Conservation (phyloP, 1,140 invertebrate species). For the Lutraria rhynchaena region DNA sequence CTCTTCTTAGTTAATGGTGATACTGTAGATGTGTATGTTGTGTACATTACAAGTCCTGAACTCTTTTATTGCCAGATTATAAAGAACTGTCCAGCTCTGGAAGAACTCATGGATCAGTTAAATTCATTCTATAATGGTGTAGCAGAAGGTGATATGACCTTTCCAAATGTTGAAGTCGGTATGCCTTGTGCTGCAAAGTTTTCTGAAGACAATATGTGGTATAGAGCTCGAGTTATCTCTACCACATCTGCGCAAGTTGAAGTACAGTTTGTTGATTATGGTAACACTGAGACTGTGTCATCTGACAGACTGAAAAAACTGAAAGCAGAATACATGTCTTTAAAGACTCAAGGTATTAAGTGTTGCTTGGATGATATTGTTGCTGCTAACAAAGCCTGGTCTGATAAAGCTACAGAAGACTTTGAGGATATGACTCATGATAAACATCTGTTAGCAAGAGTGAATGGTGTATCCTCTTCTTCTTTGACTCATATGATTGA, state of each 20-base stretch:
- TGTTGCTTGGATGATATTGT: slow-evolving; percentile 66
- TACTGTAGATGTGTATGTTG: slow-evolving; percentile 65
- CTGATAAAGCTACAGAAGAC: slow-evolving; percentile 61
- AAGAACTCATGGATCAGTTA: slow-evolving; percentile 81
- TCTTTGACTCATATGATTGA: slow-evolving; percentile 54
- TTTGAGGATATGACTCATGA: slow-evolving; percentile 72
- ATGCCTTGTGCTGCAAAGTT: slow-evolving; percentile 86
- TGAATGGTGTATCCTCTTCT: slow-evolving; percentile 45
- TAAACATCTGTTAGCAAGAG: slow-evolving; percentile 60
- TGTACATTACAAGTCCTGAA: slow-evolving; percentile 63
- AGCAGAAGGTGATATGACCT: slow-evolving; percentile 35
- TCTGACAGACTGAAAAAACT: slow-evolving; percentile 63
- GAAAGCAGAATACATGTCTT: slow-evolving; percentile 81
- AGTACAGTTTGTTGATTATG: slow-evolving; percentile 87
- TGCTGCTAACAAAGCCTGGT: slow-evolving; percentile 59
- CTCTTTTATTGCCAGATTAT: slow-evolving; percentile 83
- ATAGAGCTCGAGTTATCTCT: slow-evolving; percentile 89
- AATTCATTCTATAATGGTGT: slow-evolving; percentile 64
- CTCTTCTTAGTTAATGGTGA: slow-evolving; percentile 60
- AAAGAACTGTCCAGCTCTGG: slow-evolving; percentile 73
- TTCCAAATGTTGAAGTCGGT: slow-evolving; percentile 59
- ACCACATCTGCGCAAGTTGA: slow-evolving; percentile 86
- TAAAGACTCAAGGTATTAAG: slow-evolving; percentile 73
- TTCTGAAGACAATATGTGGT: slow-evolving; percentile 89
- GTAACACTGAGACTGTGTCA: slow-evolving; percentile 73